Evolutionary conservation across 2,113 vertebrate genomes (phyloP).

Genomic region (Holacanthus passer): DNA sequence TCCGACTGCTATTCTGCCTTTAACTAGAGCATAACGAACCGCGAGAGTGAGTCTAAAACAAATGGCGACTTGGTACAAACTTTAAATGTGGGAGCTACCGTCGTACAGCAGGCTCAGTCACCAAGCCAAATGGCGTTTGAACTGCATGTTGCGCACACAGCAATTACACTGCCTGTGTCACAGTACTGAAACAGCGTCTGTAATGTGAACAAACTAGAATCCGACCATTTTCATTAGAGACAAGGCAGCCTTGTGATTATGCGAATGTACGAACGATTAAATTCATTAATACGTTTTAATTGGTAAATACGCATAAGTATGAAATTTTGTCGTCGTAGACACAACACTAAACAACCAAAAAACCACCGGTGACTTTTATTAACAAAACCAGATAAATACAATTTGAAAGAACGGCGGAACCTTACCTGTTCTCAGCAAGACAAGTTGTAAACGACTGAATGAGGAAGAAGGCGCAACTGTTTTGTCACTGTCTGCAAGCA

Average conservation of each 20-base stretch:
- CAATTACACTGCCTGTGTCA: not conserved
- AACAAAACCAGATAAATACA: not conserved
- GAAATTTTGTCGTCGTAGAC: accelerated
- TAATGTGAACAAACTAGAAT: accelerated
- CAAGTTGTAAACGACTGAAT: slow-evolving; percentile 56
- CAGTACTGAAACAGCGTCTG: not conserved
- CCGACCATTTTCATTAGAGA: not conserved
- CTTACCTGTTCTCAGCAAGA: slow-evolving; percentile 75
- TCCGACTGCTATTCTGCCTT: accelerated
- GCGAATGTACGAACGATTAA: not conserved
- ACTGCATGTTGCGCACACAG: slow-evolving; percentile 48
- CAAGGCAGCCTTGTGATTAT: accelerated
- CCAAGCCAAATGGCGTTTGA: slow-evolving; percentile 76
- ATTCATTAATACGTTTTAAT: not conserved
- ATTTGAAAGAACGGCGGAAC: accelerated
- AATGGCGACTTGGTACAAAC: not conserved
- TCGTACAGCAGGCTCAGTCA: slow-evolving; percentile 35
- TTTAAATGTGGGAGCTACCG: not conserved
- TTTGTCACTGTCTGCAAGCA: slow-evolving; percentile 70
- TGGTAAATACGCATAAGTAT: not conserved
- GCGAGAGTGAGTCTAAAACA: accelerated
- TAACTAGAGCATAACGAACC: accelerated
- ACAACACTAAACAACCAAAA: accelerated
- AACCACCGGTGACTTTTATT: accelerated
- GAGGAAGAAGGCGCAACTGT: slow-evolving; percentile 71